These are phyloP conservation scores for Ctenoplectra terminalis DNA, from an alignment of 1,140 invertebrate species.

Conservation along the genomic window DNA sequence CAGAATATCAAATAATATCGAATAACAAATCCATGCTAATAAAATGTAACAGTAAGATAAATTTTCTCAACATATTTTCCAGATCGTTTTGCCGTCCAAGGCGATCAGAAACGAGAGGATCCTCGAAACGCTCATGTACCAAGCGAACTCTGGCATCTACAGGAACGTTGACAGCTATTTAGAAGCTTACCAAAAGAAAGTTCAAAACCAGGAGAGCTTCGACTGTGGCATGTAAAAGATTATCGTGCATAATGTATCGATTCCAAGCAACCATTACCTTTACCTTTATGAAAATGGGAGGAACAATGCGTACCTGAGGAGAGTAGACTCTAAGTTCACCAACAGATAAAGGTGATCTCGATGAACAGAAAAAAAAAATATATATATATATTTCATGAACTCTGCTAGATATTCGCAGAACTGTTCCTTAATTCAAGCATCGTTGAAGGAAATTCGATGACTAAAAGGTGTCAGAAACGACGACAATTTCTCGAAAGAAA, in stretches of 20 bases:
- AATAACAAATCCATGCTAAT: too few species aligned
- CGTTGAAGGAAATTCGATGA: too few species aligned
- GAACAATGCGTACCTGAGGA: slow-evolving; percentile 46
- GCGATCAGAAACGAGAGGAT: slow-evolving; percentile 96
- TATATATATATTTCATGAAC: not conserved
- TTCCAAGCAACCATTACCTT: not conserved
- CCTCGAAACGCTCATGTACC: slow-evolving; percentile 95
- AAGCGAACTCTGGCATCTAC: slow-evolving; percentile 96
- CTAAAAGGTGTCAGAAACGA: too few species aligned
- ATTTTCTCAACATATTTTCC: slow-evolving; percentile 64
- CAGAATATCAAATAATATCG: too few species aligned
- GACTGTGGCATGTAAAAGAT: slow-evolving; percentile 76
- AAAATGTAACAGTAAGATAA: not conserved
- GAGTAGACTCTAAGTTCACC: slow-evolving; percentile 2
- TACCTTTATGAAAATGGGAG: not conserved
- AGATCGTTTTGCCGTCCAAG: slow-evolving; percentile 95
- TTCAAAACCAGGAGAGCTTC: slow-evolving; percentile 90
- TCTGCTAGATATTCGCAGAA: not conserved
- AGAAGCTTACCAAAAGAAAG: slow-evolving; percentile 92
- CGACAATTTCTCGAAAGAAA: too few species aligned
- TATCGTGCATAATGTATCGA: not conserved
- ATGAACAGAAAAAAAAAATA: not conserved
- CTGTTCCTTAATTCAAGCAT: not conserved
- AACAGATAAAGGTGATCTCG: not conserved
- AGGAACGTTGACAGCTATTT: slow-evolving; percentile 94